Percentiles rank a stretch among this genome's conserved stretches.
Evolutionary conservation across 2,797 vertebrate genomes (phyloP).

Genomic region (Myoxocephalus aenaeus): DNA sequence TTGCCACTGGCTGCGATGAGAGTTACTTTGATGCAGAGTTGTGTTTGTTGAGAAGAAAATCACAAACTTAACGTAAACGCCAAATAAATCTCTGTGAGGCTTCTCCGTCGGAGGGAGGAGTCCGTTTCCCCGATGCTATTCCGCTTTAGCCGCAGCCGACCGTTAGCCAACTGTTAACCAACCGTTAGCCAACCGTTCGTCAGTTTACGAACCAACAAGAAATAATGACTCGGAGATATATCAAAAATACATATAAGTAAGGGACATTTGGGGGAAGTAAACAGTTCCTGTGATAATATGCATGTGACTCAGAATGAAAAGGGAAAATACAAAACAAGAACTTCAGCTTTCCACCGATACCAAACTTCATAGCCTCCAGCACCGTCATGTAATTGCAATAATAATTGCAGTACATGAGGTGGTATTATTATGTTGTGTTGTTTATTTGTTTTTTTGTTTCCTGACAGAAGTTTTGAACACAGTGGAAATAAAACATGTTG

Average conservation of each 20-base stretch:
- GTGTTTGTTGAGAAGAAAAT: neutral
- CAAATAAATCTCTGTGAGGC: slow-evolving; percentile 74
- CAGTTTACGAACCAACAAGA: slow-evolving; percentile 62
- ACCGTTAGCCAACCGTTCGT: slow-evolving; percentile 70
- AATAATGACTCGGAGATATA: slow-evolving; percentile 52
- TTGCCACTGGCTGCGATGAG: neutral
- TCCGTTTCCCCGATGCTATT: slow-evolving; percentile 81
- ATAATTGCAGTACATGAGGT: neutral
- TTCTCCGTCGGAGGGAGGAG: slow-evolving; percentile 83
- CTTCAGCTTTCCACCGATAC: neutral
- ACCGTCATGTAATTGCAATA: neutral
- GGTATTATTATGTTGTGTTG: neutral
- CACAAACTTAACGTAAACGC: neutral
- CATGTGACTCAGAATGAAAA: neutral
- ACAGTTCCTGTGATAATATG: neutral
- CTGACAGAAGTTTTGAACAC: neutral
- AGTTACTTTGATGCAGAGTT: neutral
- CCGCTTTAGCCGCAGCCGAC: slow-evolving; percentile 82
- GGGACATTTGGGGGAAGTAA: slow-evolving; percentile 18
- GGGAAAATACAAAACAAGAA: neutral
- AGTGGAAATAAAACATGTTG: slow-evolving; percentile 13
- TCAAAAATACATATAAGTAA: slow-evolving; percentile 66
- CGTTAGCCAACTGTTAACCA: too few species aligned
- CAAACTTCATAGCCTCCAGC: neutral
- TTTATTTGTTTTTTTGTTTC: neutral